Evolutionary conservation across 1,140 invertebrate species (phyloP).

Genomic region (Thrips palmi): DNA sequence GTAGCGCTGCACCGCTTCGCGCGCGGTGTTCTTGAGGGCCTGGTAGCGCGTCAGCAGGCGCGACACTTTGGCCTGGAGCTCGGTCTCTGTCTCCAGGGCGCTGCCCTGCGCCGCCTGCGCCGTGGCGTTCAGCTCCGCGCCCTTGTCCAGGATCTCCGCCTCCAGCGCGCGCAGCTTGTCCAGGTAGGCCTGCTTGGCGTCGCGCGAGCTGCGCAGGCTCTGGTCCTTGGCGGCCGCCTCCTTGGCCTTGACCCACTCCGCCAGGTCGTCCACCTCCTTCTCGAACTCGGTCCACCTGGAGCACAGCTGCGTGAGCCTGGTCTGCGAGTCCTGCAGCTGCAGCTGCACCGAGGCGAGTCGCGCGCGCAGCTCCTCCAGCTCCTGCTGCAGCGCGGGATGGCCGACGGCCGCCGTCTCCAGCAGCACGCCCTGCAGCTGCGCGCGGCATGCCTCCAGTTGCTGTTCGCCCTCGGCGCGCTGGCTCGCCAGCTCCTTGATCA

Average conservation of each 20-base stretch:
- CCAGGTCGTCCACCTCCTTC: conserved; percentile 50
- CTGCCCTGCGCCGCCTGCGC: too few relatives aligned
- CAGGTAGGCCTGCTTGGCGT: conserved; percentile 63
- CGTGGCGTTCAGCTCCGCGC: conserved; percentile 46
- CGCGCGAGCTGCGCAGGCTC: conserved; percentile 66
- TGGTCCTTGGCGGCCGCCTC: conserved; percentile 76
- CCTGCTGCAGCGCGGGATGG: conserved; percentile 49
- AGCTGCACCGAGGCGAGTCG: too few relatives aligned
- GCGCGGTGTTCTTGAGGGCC: conserved; percentile 55
- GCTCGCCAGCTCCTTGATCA: conserved; percentile 55
- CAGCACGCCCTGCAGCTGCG: conserved; percentile 49
- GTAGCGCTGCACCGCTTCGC: conserved; percentile 55
- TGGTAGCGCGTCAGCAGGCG: conserved; percentile 71
- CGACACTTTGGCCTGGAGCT: conserved; percentile 54
- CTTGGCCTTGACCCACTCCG: conserved; percentile 66
- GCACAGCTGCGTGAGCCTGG: conserved; percentile 47
- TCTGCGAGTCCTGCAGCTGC: conserved; percentile 43
- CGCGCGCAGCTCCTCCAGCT: conserved; percentile 50
- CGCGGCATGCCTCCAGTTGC: conserved; percentile 47
- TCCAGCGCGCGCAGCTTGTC: conserved; percentile 58
- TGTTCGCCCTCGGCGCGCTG: conserved; percentile 54
- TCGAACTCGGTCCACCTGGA: conserved; percentile 65
- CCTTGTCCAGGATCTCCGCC: conserved; percentile 50
- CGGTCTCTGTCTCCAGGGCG: conserved; percentile 53
- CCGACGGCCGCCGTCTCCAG: conserved; percentile 61